Percentiles rank a stretch among this genome's conserved stretches.
These are phyloP conservation scores for Gasteruption jaculator DNA, from an alignment of 2,888 invertebrate genomes.

Conservation along the genomic window DNA sequence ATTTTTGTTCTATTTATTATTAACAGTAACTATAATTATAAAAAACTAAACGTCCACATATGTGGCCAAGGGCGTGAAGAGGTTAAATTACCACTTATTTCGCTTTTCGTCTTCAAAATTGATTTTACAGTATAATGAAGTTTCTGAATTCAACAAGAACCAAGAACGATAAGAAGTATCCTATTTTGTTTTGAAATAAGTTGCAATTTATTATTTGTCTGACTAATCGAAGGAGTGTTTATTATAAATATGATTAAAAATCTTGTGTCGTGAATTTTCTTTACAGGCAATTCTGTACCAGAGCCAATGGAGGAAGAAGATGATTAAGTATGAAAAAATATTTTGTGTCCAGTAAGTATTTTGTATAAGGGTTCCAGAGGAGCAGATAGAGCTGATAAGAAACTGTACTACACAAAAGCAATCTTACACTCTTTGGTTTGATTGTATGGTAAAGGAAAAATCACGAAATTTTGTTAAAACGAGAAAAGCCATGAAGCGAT, in stretches of 20 bases:
- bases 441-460: slow-evolving; percentile 17
- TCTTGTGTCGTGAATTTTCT: slow-evolving; percentile 4
- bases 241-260: slow-evolving; percentile 15
- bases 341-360: slow-evolving; percentile 30
- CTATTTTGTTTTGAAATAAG: too few species aligned
- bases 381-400: slow-evolving; percentile 39
- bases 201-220: not conserved
- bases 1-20: too few species aligned
- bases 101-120: too few species aligned
- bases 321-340: slow-evolving; percentile 30
- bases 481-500: slow-evolving; percentile 26
- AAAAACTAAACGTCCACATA: too few species aligned
- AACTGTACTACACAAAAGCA: slow-evolving; percentile 37
- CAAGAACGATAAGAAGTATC: too few species aligned
- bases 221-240: slow-evolving; percentile 8
- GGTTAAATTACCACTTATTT: too few species aligned
- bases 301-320: slow-evolving; percentile 48
- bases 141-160: too few species aligned
- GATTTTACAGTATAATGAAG: too few species aligned
- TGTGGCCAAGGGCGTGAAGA: too few species aligned
- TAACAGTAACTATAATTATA: too few species aligned
- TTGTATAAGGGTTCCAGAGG: not conserved
- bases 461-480: not conserved
- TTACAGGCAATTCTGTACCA: slow-evolving; percentile 33
- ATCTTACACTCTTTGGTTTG: slow-evolving; percentile 18